Conservation (phyloP, 2,113 vertebrate genomes). For the Smithornis capensis region DNA sequence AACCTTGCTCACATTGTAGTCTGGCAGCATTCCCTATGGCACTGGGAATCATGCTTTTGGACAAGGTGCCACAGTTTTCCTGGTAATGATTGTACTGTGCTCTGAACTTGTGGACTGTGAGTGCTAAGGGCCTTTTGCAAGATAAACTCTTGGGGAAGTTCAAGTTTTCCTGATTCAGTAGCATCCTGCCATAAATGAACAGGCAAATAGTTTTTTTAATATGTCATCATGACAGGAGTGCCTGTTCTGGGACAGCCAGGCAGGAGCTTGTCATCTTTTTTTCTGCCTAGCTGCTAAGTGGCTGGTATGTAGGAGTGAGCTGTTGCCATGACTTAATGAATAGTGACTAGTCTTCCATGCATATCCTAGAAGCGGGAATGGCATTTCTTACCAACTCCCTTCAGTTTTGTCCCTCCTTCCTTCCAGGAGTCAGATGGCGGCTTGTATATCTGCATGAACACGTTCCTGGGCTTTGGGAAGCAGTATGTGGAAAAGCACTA, state of each 20-base stretch:
- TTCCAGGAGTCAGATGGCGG: slow-evolving; percentile 92
- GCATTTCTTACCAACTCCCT: background rate
- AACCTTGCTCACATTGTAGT: background rate
- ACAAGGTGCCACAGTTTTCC: background rate
- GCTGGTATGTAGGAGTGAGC: background rate
- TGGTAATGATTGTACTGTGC: background rate
- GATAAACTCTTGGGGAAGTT: background rate
- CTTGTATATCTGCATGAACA: slow-evolving; percentile 97
- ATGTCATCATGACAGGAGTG: background rate
- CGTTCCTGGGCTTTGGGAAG: slow-evolving; percentile 93
- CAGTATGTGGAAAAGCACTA: slow-evolving; percentile 91
- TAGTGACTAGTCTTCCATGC: background rate
- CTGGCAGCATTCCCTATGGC: background rate
- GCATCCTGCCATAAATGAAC: background rate
- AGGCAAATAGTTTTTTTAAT: background rate
- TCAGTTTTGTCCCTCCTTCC: background rate
- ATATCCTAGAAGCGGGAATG: background rate
- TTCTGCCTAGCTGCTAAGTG: background rate
- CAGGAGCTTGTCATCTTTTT: background rate
- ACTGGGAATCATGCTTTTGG: fast-evolving
- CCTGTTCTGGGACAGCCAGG: background rate
- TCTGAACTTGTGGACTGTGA: background rate
- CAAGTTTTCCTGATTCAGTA: background rate
- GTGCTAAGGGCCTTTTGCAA: fast-evolving
- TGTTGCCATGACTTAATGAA: background rate